phyloP scores from a whole-genome alignment of 2,113 vertebrate species.

The Phaethornis superciliosus region DNA sequence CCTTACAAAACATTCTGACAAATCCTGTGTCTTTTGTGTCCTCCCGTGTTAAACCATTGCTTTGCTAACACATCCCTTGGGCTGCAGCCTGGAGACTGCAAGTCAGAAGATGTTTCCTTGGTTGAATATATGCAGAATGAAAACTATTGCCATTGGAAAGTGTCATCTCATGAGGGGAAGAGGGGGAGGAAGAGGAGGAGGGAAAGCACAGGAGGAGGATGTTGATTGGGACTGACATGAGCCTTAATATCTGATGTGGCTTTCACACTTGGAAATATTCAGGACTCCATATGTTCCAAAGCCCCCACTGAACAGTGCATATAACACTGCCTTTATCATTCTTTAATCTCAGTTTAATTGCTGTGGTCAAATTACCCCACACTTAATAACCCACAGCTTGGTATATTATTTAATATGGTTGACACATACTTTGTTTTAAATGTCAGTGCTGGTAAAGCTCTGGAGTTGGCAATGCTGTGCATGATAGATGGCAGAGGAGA shows the following conservation, averaged over 20 bases:
- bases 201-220: background rate
- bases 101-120: background rate
- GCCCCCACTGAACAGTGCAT: slow-evolving; percentile 63
- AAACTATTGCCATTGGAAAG: slow-evolving; percentile 3
- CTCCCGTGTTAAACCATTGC: background rate
- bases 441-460: slow-evolving; percentile 80
- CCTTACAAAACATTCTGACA: background rate
- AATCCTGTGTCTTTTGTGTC: background rate
- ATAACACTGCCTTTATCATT: slow-evolving; percentile 79
- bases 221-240: slow-evolving; percentile 67
- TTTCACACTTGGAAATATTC: slow-evolving; percentile 77
- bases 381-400: slow-evolving; percentile 97
- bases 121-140: background rate
- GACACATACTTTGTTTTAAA: slow-evolving; percentile 87
- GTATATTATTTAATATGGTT: slow-evolving; percentile 88
- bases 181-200: background rate
- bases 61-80: background rate
- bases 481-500: slow-evolving; percentile 83
- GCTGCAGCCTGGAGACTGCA: background rate
- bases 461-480: slow-evolving; percentile 80
- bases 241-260: slow-evolving; percentile 68
- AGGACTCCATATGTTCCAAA: slow-evolving; percentile 77
- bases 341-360: slow-evolving; percentile 96
- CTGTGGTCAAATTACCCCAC: slow-evolving; percentile 89
- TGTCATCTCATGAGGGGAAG: background rate